Evolutionary conservation across 2,888 invertebrate genomes (phyloP).

Genomic region (Harmothoe impar): DNA sequence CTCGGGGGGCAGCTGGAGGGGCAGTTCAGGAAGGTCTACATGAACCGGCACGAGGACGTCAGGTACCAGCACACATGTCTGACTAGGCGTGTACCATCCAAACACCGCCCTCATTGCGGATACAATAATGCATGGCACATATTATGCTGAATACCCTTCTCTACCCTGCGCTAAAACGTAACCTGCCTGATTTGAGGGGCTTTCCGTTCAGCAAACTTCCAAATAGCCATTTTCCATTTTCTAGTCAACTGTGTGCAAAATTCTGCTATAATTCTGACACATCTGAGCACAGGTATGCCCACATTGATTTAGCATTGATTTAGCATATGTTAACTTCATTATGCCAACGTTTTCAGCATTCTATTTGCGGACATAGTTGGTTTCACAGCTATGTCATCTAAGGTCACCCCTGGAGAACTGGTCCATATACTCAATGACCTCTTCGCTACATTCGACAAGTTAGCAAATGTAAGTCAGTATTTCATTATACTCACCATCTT

Average conservation of each 20-base stretch:
- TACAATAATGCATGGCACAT: too few species aligned
- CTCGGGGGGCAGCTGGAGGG: conserved; percentile 89
- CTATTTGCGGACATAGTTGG: conserved; percentile 98
- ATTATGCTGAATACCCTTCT: too few species aligned
- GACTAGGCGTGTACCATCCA: too few species aligned
- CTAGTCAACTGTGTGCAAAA: too few species aligned
- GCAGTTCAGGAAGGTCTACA: conserved; percentile 98
- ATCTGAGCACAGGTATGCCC: too few species aligned
- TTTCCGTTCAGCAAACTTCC: too few species aligned
- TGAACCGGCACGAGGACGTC: conserved; percentile 98
- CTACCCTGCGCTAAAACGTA: too few species aligned
- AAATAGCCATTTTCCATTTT: too few species aligned
- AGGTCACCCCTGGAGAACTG: conserved; percentile 92
- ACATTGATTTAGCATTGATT: too few species aligned
- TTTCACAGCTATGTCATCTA: conserved; percentile 93
- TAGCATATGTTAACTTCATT: background rate
- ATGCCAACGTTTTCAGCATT: conserved; percentile 87
- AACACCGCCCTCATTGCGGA: too few species aligned
- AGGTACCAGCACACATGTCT: conserved; percentile 73
- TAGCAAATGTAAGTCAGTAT: conserved; percentile 85
- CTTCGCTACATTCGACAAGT: conserved; percentile 95
- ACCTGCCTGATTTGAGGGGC: too few species aligned
- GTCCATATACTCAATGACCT: conserved; percentile 97
- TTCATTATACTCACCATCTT: background rate
- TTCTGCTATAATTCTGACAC: too few species aligned